These are phyloP conservation scores for Caenorhabditis latens DNA, from an alignment of 1,140 invertebrate species.

Conservation along the genomic window DNA sequence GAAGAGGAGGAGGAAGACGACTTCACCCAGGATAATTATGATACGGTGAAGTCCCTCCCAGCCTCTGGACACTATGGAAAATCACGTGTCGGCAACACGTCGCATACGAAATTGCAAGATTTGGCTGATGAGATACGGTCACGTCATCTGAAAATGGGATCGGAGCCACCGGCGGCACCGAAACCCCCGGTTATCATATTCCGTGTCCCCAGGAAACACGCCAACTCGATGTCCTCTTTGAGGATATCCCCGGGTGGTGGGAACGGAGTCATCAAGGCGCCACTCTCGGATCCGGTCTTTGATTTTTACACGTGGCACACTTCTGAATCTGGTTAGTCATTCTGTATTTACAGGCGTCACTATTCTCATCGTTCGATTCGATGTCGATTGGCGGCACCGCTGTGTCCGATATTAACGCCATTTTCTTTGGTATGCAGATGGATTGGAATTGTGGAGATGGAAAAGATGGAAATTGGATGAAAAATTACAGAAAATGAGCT, in stretches of 20 bases:
- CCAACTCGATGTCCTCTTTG: constrained; percentile 7
- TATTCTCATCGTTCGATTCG: constrained; percentile 64
- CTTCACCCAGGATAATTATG: constrained; percentile 56
- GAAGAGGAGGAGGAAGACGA: constrained; percentile 50
- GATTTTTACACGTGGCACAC: constrained; percentile 76
- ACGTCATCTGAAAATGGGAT: not conserved
- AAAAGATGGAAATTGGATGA: constrained; percentile 44
- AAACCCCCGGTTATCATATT: constrained; percentile 50
- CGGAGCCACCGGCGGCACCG: not conserved
- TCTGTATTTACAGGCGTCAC: constrained; percentile 70
- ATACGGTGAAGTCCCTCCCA: constrained; percentile 59
- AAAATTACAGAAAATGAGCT: no score
- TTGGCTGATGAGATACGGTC: constrained; percentile 5
- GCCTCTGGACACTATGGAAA: constrained; percentile 63
- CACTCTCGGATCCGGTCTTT: constrained; percentile 71
- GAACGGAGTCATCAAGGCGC: constrained; percentile 57
- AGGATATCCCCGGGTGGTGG: not conserved
- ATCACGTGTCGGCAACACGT: constrained; percentile 32
- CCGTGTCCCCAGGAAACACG: constrained; percentile 32
- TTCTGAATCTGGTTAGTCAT: constrained; percentile 66
- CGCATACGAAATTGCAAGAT: constrained; percentile 29
- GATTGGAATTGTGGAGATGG: not conserved
- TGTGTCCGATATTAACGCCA: constrained; percentile 72
- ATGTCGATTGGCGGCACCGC: constrained; percentile 59
- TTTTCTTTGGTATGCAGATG: constrained; percentile 69